Evolutionary conservation across 2,888 invertebrate genomes (phyloP), one percentile per base, ranked within the genome.

Genomic region (Steinernema carpocapsae): DNA sequence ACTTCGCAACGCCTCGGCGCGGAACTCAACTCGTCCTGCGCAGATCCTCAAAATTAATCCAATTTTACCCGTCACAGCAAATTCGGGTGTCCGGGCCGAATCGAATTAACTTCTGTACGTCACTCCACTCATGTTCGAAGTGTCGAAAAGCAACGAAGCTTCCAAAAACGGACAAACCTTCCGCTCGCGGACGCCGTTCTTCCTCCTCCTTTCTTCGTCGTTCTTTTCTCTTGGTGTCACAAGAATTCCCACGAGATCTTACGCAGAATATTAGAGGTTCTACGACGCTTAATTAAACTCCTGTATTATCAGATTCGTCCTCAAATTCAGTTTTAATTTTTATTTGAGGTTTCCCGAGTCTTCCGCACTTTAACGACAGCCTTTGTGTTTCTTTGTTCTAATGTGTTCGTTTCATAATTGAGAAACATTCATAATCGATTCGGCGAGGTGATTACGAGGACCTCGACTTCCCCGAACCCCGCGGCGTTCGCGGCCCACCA

Each of bases 191-290:
- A n/a, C 37, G 37, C 37, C 37, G 37, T 37, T 37, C 37, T 26
- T 56, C 14, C 56, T 24, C 56, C 24, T 56, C 64, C 17, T 48
- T 64, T 24, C 24, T 52, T 52, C 64, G 6, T 4, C 26, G 14
- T 26, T 37, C 64, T 64, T 32, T 29, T 32, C 64, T 48, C 17
- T 14, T 48, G 17, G 17, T 64, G 64, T 10, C 12, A 7, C 32
- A 12, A 26, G 7, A 64, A 64, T 64, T 64, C 64, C 64, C 64
- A 64, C 29, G 64, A 32, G 64, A 64, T 64, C 64, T 32, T 1
- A n/a, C 10, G 37, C 64, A 32, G 32, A 29, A 64, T 29, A 64
- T 64, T 64, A 32, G 64, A 64, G 29, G 29, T 64, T 64, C 32
- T 4, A 29, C 29, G 64, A 6, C 29, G 4, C 32, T 64, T 64